Percentiles rank a stretch among this genome's conserved stretches.
Conservation (phyloP, 2,888 invertebrate genomes). For the Syrista parreyssii region DNA sequence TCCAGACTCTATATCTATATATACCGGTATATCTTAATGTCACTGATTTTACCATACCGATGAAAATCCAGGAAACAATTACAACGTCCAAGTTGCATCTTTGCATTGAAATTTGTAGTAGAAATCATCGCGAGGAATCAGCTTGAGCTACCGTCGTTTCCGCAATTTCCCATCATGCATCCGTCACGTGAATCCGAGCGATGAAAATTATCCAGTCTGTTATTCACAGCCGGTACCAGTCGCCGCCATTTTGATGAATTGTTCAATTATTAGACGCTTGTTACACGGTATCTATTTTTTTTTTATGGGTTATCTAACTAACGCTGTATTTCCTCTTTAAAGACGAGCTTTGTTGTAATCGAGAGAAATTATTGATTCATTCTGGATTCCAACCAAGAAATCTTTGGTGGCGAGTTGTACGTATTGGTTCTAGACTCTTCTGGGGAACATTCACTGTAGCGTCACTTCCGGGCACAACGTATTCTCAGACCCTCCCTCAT, state of each 20-base stretch:
- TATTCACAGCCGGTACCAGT: background rate
- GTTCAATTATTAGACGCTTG: background rate
- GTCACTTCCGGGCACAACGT: background rate
- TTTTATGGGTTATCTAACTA: background rate
- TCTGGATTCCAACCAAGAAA: background rate
- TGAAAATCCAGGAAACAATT: background rate
- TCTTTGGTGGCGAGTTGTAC: background rate
- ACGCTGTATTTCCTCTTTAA: background rate
- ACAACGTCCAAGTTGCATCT: background rate
- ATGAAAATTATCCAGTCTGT: background rate
- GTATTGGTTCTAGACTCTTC: background rate
- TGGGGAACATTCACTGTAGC: background rate
- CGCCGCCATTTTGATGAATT: background rate
- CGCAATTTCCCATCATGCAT: background rate
- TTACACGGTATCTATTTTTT: background rate
- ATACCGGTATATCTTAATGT: background rate
- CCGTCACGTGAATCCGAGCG: background rate
- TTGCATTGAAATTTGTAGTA: background rate
- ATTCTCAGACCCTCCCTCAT: conserved; percentile 34
- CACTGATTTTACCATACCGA: background rate
- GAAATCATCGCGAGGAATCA: background rate
- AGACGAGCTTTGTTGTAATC: background rate
- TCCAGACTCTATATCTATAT: background rate
- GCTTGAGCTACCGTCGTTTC: no score
- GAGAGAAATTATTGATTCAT: background rate